Evolutionary conservation across 2,888 invertebrate species (phyloP).

Genomic region (Nyleta sp.): DNA sequence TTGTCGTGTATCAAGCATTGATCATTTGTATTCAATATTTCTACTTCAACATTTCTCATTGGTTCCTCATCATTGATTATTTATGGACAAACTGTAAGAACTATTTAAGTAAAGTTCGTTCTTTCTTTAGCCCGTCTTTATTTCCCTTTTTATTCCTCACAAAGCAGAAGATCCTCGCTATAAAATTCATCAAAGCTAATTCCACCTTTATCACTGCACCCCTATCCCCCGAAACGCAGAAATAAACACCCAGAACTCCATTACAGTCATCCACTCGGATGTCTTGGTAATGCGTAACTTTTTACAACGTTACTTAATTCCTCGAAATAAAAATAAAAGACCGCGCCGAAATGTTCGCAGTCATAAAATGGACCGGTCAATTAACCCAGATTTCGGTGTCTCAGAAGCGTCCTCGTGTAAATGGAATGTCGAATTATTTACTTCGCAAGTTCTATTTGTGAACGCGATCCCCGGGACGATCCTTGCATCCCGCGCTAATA

Average conservation of each 20-base stretch:
- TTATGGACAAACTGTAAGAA: too few relatives aligned
- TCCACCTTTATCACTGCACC: too few relatives aligned
- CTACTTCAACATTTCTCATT: too few relatives aligned
- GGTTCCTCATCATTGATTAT: too few relatives aligned
- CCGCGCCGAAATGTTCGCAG: neutral
- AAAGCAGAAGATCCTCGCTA: too few relatives aligned
- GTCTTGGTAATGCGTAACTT: neutral
- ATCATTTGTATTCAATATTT: too few relatives aligned
- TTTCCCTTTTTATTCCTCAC: too few relatives aligned
- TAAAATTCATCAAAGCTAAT: too few relatives aligned
- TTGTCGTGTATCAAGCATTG: too few relatives aligned
- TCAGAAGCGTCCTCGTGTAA: neutral
- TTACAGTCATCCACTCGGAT: neutral
- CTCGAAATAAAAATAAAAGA: conserved; percentile 8
- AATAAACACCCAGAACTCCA: conserved; percentile 1
- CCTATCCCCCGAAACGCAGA: neutral
- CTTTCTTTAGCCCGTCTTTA: too few relatives aligned
- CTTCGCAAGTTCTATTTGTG: neutral
- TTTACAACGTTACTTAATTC: conserved; percentile 14
- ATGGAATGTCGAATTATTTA: conserved; percentile 6
- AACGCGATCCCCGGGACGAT: neutral
- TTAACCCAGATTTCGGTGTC: conserved; percentile 10
- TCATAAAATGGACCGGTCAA: conserved; percentile 20
- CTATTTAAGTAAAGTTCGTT: too few relatives aligned
- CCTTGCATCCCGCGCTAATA: neutral